Percentiles rank a stretch among this genome's conserved stretches.
phyloP scores from a whole-genome alignment of 2,888 invertebrate species.

The Drosophila meridionalis region DNA sequence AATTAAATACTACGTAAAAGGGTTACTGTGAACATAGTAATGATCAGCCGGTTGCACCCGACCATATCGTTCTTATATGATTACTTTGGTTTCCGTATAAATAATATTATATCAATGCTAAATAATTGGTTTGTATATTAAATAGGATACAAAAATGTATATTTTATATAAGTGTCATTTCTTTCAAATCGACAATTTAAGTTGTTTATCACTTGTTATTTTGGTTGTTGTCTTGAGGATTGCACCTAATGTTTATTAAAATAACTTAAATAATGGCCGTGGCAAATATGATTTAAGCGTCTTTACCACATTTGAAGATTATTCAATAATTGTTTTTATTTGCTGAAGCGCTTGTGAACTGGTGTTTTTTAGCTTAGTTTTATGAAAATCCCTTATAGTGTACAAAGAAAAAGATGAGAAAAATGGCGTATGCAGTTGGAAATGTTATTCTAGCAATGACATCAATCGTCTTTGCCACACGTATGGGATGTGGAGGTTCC shows the following conservation, averaged over 20 bases:
- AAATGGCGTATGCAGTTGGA: constrained; percentile 96
- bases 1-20: background rate
- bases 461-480: constrained; percentile 97
- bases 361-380: constrained; percentile 70
- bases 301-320: constrained; percentile 29
- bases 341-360: constrained; percentile 60
- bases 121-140: constrained; percentile 6
- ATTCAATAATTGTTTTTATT: constrained; percentile 22
- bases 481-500: constrained; percentile 96
- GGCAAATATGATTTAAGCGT: constrained; percentile 11
- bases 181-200: constrained; percentile 25
- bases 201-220: constrained; percentile 55
- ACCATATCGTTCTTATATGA: constrained; percentile 1
- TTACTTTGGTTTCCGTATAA: constrained; percentile 21
- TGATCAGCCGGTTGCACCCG: background rate
- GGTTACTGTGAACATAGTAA: background rate
- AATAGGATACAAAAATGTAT: background rate
- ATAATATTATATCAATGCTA: constrained; percentile 9
- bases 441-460: constrained; percentile 97
- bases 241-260: constrained; percentile 31
- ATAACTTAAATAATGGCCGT: constrained; percentile 47
- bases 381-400: constrained; percentile 93
- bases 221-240: constrained; percentile 25
- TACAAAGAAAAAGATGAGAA: constrained; percentile 97
- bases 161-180: background rate